Base-by-base conservation (phyloP, 2,888 invertebrate species). In the Xestia ashworthii region DNA sequence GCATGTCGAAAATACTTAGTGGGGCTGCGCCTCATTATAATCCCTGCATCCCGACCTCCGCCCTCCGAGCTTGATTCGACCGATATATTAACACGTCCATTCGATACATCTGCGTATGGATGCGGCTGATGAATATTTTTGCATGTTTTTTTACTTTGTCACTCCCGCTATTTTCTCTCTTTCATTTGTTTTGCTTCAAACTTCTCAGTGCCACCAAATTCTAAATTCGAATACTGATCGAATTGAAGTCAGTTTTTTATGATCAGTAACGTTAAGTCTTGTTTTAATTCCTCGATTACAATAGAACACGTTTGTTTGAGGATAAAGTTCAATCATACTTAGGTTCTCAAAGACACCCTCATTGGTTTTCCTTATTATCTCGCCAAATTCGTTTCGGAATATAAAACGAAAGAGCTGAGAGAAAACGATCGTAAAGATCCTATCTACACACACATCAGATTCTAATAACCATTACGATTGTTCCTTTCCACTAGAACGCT, bases 1-100 rank as follows among this genome's bases (percentile, higher is more conserved):
- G 96, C 96, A 96, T 96, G 96, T 96, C 96, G 95, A 96, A 96
- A 96, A 96, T 96, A 95, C 96, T 96, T 96, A 95, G 95, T 95
- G 96, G 96, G 96, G 95, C 93, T 92, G 94, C 92, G 93, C 94
- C 96, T 96, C 96, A 96, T 96, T 96, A 96, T 96, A 96, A 96
- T 95, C 95, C 95, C 93, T 91, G 93, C 95, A 93, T 90, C 93
- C 92, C 94, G 88, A 88, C 88, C 90, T 89, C 89, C 86, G 90
- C 93, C 93, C 92, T 89, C 90, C 86, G 88, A 91, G 89, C 91
- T 87, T 90, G 91, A 92, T 92, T 93, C 95, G 94, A 93, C 95
- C 95, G 94, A 95, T 95, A 95, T 96, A 96, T 96, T 96, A 96
- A 95, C 95, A 95, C 95, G 93, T 94, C 93, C 93, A 88, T 90